Base-by-base conservation (phyloP, 1,140 invertebrate genomes). In the Orussus abietinus region DNA sequence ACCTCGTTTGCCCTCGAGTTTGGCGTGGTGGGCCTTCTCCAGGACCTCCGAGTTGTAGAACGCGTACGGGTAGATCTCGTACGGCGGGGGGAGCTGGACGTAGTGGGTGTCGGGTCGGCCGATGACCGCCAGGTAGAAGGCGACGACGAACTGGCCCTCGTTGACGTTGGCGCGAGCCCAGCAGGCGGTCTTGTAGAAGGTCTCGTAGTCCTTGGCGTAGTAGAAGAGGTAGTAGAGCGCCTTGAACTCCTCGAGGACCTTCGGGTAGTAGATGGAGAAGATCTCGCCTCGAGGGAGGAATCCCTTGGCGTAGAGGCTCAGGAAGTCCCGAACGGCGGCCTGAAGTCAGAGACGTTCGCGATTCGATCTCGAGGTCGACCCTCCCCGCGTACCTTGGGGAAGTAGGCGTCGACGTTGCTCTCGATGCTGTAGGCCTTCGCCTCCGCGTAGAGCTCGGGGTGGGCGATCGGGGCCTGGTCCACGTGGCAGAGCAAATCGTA, bases 111-210 rank as follows among this genome's bases (percentile, higher is more conserved):
- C 81, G 10, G 66, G 51, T 17, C 82, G 71, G 58, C 84, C 80
- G 43, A 79, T 63, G 6, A 82, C 64, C 21, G 81, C 80, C 3
- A 76, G 72, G 28, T 69, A 76, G 22, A 83, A 62, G 5, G 78
- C 76, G 37, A 82, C 82, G 7, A 77, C 53, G 63, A 81, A 86
- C 63, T 82, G 75, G 26, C 77, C 76, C 18, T 76, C 75, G 66
- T 85, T 85, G 47, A 83, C 67, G 53, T 77, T 60, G 42, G 80
- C 70, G 13, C 81, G 72, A 13, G 79, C 75, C 77, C 79, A 83
- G 43, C 76, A 77, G 2, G 80, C 81, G 9, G 79, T 80, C 45
- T 77, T 77, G 60, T 80, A 78, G 72, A 85, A 84, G 17, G 76
- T 77, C 14, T 79, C 74, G 51, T 77, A 84, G 60, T 81, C 78